Evolutionary conservation across 2,113 vertebrate genomes (phyloP), one percentile per base, ranked within the genome.

Genomic region (Tetrao urogallus): DNA sequence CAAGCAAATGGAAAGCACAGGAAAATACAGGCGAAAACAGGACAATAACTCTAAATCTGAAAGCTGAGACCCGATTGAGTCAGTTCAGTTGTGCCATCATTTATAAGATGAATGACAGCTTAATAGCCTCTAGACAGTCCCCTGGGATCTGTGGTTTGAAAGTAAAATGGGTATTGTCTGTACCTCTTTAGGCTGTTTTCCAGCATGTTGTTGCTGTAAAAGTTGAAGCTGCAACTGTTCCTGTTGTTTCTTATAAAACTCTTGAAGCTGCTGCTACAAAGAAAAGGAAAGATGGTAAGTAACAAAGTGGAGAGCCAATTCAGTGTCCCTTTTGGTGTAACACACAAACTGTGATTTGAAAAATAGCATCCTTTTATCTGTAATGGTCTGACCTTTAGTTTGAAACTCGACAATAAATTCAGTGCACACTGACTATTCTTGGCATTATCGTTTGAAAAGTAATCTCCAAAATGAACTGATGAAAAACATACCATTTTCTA

Each of bases 221-320:
- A 99, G 99, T 98, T 99, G 99, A 97, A 99, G 98, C 97, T 99
- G 99, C 97, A 99, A 98, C 98, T 99, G 99, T 98, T 99, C 99
- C 97, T 99, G 99, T 98, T 99, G 99, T 98, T 99, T 99, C 97
- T 99, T 99, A 98, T 99, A 99, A 98, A 99, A 99, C 98, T 99
- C 99, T 98, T 99, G 99, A 98, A 99, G 99, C 98, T 99, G 99
- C 98, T 99, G 99, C 99, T 99, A 98, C 97, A 98, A 96, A 97
- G 91, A 95, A 98, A 97, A 97, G 94, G 97, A 84, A 95, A 94
- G 95, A 96, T 21, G 79, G 97, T 98, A 95, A 98, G 97, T 90
- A 88, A 96, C 94, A 88, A 96, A 94, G 92, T 94, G 89, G 50
- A 96, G 93, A 90, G 95, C 95, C 82, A 94, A 91, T 94, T 95